phyloP scores from a whole-genome alignment of 92 coral and sea anemone species.

The Anthopleura xanthogrammica region DNA sequence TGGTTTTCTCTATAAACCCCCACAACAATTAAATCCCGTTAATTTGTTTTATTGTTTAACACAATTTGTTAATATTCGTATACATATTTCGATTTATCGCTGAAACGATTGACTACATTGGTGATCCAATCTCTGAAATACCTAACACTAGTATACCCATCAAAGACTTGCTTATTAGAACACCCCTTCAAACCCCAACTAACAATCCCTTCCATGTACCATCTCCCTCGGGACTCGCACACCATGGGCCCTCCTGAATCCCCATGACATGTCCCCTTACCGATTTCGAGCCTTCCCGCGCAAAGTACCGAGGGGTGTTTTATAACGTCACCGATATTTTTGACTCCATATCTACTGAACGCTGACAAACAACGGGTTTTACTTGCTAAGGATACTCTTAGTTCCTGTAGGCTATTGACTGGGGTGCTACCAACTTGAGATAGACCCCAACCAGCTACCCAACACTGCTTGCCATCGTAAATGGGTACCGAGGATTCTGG shows the following conservation, averaged over 20 bases:
- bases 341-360: slow-evolving; percentile 16
- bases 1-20: no score
- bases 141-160: slow-evolving; percentile 32
- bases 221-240: slow-evolving; percentile 20
- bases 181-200: slow-evolving; percentile 33
- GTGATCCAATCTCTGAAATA: slow-evolving; percentile 21
- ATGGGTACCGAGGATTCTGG: slow-evolving; percentile 22
- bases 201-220: slow-evolving; percentile 27
- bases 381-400: slow-evolving; percentile 23
- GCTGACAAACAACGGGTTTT: slow-evolving; percentile 16
- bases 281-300: slow-evolving; percentile 39
- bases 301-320: slow-evolving; percentile 23
- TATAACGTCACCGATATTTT: slow-evolving; percentile 10
- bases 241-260: slow-evolving; percentile 47
- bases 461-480: slow-evolving; percentile 31
- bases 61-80: slow-evolving; percentile 1
- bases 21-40: neutral
- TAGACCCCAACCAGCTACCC: slow-evolving; percentile 39
- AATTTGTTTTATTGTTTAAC: neutral
- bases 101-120: neutral
- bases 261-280: slow-evolving; percentile 35
- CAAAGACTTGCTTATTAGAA: slow-evolving; percentile 22
- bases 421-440: slow-evolving; percentile 16
- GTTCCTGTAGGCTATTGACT: slow-evolving; percentile 13
- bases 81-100: slow-evolving; percentile 12